Base-by-base conservation (phyloP, 2,113 vertebrate species). In the Pavo muticus region DNA sequence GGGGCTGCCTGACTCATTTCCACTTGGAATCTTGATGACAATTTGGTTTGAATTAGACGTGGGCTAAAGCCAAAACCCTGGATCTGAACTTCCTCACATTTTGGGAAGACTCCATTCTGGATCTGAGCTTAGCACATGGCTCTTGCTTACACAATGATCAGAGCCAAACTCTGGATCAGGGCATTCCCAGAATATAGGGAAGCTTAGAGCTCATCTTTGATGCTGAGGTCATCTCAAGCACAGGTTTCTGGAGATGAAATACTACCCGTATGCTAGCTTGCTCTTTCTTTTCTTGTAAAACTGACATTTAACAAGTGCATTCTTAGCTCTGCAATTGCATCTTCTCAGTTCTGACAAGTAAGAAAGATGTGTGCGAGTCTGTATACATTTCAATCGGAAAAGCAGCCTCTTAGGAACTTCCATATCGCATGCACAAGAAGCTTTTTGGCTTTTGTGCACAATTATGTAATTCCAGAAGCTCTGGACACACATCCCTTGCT, bases 61-160 rank as follows among this genome's bases (percentile, higher is more conserved):
- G 77, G 52, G 87, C 65, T 78, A 67, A 91, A 94, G 93, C 87
- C 92, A 96, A 96, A 97, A 85, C 69, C 35, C 60, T 84, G 86
- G 39, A 57, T 81, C 83, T 80, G 67, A 96, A 84, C 71, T 95
- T 95, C 92, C 94, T 96, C 85, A 64, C 83, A 81, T 85, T 94
- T 95, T 94, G 94, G 77, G 95, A 93, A 75, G 86, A 24, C 57
- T 94, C 90, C 94, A 94, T 84, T 80, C 71, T 95, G 91, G 84
- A 92, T 94, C 74, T 11, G 5, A 95, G 75, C 47, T 90, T 50
- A 95, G 71, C 85, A 71, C 70, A 89, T 81, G 71, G 89, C 72
- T 93, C 27, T 64, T 30, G 32, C 67, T 87, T 89, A 35, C 23
- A 65, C 23, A 85, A 72, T 56, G 61, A 20, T 1, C 74, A 35